Conservation (phyloP, 2,113 vertebrate genomes). For the Lipotes vexillifer region DNA sequence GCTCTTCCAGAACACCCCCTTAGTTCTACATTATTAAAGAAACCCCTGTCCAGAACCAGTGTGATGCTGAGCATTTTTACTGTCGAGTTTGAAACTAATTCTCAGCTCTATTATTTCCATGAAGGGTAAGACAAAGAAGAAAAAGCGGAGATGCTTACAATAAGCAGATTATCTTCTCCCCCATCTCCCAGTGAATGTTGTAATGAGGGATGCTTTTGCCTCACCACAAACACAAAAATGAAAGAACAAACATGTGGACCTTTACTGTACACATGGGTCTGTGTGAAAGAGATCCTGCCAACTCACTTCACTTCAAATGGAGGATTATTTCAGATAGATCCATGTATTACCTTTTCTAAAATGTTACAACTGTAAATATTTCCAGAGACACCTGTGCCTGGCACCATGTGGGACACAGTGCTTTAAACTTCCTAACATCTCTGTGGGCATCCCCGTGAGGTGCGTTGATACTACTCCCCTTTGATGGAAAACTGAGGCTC, state of each 20-base stretch:
- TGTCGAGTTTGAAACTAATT: constrained; percentile 32
- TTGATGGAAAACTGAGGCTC: neutral
- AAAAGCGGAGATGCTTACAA: neutral
- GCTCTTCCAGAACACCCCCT: neutral
- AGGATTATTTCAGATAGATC: neutral
- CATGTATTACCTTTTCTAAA: neutral
- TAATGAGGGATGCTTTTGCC: neutral
- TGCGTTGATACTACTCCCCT: neutral
- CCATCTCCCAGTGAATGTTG: neutral
- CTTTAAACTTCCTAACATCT: neutral
- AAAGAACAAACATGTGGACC: neutral
- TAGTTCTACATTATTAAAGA: neutral
- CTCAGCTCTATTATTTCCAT: constrained; percentile 34
- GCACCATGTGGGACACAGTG: neutral
- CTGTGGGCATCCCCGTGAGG: neutral
- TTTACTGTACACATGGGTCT: neutral
- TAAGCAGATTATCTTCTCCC: constrained; percentile 43
- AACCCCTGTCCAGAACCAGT: neutral
- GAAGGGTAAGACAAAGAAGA: neutral
- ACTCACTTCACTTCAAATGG: neutral
- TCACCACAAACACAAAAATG: neutral
- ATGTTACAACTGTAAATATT: constrained; percentile 48
- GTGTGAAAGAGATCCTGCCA: neutral
- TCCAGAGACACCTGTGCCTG: neutral
- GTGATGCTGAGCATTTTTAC: neutral